Evolutionary conservation across 2,797 vertebrate species (phyloP).

Genomic region (Enteromius viviparus): DNA sequence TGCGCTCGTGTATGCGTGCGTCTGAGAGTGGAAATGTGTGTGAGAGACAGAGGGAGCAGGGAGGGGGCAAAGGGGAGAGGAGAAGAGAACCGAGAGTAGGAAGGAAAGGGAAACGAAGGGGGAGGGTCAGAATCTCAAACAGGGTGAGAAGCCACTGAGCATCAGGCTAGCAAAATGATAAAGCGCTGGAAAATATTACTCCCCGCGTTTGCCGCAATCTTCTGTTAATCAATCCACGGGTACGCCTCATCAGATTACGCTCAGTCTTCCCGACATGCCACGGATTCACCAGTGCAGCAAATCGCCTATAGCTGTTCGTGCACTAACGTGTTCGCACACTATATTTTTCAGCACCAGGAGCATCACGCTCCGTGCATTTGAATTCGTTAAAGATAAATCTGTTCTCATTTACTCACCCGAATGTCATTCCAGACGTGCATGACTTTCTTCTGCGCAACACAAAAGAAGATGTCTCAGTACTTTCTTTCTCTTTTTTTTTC

Average conservation of each 20-base stretch:
- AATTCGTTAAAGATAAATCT: background rate
- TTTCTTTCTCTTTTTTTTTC: background rate
- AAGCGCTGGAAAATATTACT: slow-evolving; percentile 76
- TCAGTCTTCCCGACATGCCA: slow-evolving; percentile 1
- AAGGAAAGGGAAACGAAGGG: slow-evolving; percentile 67
- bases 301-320: background rate
- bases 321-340: background rate
- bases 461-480: background rate
- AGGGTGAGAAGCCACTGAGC: slow-evolving; percentile 75
- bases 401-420: slow-evolving; percentile 2
- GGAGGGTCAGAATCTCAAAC: slow-evolving; percentile 81
- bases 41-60: slow-evolving; percentile 60
- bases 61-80: slow-evolving; percentile 73
- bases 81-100: slow-evolving; percentile 66
- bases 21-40: slow-evolving; percentile 58
- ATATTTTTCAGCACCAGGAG: background rate
- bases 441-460: background rate
- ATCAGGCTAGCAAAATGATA: slow-evolving; percentile 69
- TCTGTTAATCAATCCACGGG: slow-evolving; percentile 72
- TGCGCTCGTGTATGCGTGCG: slow-evolving; percentile 59
- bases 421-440: background rate
- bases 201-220: slow-evolving; percentile 72
- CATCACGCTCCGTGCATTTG: background rate
- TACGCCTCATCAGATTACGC: slow-evolving; percentile 60
- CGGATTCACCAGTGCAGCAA: background rate